These are phyloP conservation scores for Temnopleurus reevesii DNA, from an alignment of 53 echinoderm and acorn worm species.

Conservation along the genomic window DNA sequence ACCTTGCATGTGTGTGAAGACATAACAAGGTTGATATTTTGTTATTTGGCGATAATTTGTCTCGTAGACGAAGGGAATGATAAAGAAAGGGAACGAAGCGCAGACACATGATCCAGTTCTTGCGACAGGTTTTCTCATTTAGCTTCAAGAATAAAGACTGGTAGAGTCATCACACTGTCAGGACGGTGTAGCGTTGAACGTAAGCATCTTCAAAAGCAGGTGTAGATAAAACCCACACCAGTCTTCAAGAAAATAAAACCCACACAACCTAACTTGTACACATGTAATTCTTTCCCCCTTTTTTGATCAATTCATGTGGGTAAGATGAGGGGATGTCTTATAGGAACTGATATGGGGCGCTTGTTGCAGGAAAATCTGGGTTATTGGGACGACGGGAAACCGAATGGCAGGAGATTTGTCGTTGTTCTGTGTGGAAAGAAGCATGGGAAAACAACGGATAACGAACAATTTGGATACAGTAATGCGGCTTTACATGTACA, in stretches of 20 bases:
- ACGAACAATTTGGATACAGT: neutral
- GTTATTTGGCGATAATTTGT: conserved; percentile 49
- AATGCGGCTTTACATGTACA: neutral
- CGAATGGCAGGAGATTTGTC: neutral
- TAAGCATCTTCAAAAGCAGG: neutral
- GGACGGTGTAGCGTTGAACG: neutral
- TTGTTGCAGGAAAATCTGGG: conserved; percentile 29
- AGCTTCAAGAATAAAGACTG: conserved; percentile 2
- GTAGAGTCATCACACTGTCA: conserved; percentile 35
- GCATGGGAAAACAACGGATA: conserved; percentile 26
- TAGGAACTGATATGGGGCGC: conserved; percentile 5
- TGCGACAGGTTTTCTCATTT: conserved; percentile 55
- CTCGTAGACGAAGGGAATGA: conserved; percentile 38
- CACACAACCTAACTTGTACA: neutral
- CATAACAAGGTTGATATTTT: conserved; percentile 44
- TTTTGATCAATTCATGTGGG: neutral
- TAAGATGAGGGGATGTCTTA: neutral
- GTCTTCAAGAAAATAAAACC: neutral
- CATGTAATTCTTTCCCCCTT: conserved; percentile 14
- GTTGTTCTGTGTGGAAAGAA: conserved; percentile 2
- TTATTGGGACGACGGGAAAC: conserved; percentile 48
- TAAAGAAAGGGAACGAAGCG: conserved; percentile 18
- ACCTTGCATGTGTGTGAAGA: neutral
- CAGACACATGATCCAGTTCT: conserved; percentile 52
- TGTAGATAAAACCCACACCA: neutral